Percentiles rank a stretch among this genome's conserved stretches.
Evolutionary conservation across 2,888 invertebrate species (phyloP).

Genomic region (Mayetiola destructor): DNA sequence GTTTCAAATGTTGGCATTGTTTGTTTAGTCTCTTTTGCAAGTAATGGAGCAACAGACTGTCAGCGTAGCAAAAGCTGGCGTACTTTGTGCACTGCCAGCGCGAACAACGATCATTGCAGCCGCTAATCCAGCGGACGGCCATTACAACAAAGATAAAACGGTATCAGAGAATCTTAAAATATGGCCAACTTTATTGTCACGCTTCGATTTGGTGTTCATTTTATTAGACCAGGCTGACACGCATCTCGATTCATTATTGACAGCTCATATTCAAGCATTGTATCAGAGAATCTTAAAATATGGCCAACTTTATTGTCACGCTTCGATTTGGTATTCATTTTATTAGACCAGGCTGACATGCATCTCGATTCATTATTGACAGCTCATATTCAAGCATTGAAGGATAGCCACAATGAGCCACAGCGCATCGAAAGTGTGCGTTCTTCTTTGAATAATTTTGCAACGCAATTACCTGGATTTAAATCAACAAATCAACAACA

Average conservation of each 20-base stretch:
- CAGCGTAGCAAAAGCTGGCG: conserved; percentile 80
- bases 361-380: conserved; percentile 27
- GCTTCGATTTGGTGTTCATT: conserved; percentile 88
- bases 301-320: conserved; percentile 73
- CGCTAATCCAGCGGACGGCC: conserved; percentile 81
- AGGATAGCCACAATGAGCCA: conserved; percentile 37
- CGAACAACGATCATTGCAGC: conserved; percentile 79
- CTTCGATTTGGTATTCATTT: conserved; percentile 84
- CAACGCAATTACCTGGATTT: neutral
- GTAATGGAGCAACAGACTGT: conserved; percentile 90
- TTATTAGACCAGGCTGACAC: conserved; percentile 75
- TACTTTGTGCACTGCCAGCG: conserved; percentile 66
- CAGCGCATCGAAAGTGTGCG: conserved; percentile 16
- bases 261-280: conserved; percentile 62
- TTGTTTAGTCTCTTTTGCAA: conserved; percentile 55
- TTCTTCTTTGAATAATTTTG: neutral
- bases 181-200: conserved; percentile 67
- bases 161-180: conserved; percentile 82
- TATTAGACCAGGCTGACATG: conserved; percentile 73
- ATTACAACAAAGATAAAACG: conserved; percentile 75
- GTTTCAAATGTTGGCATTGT: neutral
- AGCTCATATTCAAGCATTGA: conserved; percentile 64
- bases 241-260: conserved; percentile 26
- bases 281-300: conserved; percentile 79
- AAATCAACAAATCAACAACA: too few species aligned